Evolutionary conservation across 2,797 vertebrate genomes (phyloP).

Genomic region (Enteromius treurensis): DNA sequence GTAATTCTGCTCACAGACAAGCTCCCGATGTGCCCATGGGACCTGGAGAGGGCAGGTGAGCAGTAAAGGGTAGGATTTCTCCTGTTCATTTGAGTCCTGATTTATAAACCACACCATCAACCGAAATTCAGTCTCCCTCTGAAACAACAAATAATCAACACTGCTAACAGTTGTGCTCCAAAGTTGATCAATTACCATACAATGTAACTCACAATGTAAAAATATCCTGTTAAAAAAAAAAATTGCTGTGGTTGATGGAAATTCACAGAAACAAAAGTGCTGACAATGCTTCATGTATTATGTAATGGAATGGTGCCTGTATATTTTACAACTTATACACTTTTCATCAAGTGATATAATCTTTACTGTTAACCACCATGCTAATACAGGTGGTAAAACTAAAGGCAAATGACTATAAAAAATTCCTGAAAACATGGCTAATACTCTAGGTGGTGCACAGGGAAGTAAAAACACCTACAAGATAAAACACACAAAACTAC

Average conservation of each 20-base stretch:
- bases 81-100: slow-evolving; percentile 59
- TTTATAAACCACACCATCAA: slow-evolving; percentile 69
- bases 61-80: slow-evolving; percentile 63
- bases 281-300: neutral
- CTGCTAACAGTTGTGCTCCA: neutral
- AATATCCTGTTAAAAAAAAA: neutral
- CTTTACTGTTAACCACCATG: neutral
- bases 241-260: neutral
- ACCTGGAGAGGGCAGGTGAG: slow-evolving; percentile 52
- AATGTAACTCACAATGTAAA: neutral
- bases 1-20: slow-evolving; percentile 57
- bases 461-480: neutral
- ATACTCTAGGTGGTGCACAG: neutral
- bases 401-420: neutral
- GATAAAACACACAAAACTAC: neutral
- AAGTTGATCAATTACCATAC: neutral
- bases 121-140: slow-evolving; percentile 68
- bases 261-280: neutral
- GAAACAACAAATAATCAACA: slow-evolving; percentile 19
- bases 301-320: neutral
- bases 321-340: neutral
- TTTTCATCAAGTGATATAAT: neutral
- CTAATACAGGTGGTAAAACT: neutral
- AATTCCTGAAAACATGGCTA: neutral
- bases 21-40: slow-evolving; percentile 48